Conservation (phyloP, 2,888 invertebrate genomes). For the Tiliacea citrago region DNA sequence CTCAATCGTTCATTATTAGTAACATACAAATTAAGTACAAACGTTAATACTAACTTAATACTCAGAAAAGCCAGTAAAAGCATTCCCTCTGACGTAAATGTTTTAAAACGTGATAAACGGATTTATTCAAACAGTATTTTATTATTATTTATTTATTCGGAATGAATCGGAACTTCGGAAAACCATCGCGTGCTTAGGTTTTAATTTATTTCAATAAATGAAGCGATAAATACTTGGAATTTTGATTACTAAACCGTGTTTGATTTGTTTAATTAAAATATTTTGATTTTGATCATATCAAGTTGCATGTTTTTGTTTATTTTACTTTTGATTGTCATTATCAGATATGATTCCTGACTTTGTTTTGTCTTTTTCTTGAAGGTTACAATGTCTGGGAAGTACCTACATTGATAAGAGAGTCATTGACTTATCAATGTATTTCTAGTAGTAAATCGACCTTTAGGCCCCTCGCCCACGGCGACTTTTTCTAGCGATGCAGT, state of each 20-base stretch:
- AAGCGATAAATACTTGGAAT: neutral
- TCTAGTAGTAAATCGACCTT: neutral
- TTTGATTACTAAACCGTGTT: neutral
- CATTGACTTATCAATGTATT: neutral
- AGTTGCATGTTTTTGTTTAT: neutral
- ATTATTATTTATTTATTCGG: neutral
- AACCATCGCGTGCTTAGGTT: neutral
- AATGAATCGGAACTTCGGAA: neutral
- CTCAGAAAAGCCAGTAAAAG: slow-evolving; percentile 1
- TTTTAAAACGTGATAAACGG: neutral
- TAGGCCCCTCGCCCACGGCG: no score
- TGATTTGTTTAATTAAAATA: slow-evolving; percentile 1
- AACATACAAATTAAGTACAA: neutral
- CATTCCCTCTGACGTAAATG: slow-evolving; percentile 1
- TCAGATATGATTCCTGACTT: neutral
- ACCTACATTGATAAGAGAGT: neutral
- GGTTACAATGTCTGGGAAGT: neutral
- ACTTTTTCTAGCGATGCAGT: no score
- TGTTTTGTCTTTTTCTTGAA: neutral
- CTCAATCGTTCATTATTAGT: neutral
- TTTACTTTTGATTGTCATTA: neutral
- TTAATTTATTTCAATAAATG: slow-evolving; percentile 3
- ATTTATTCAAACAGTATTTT: neutral
- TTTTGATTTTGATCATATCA: neutral
- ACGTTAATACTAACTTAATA: neutral